Base-by-base conservation (phyloP, 2,888 invertebrate genomes). In the Tiliacea aurago region DNA sequence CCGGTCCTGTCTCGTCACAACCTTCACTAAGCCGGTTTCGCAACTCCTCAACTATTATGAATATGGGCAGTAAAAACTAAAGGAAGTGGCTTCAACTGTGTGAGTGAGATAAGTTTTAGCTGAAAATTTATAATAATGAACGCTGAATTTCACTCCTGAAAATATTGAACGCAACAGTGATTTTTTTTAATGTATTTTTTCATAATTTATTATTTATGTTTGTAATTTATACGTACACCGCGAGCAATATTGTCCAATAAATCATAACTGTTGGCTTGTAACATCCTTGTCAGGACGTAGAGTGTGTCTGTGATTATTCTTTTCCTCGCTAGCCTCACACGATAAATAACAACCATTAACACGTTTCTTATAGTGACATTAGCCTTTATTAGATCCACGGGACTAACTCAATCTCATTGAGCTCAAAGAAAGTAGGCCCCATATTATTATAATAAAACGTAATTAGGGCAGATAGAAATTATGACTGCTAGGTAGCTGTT, bases 351-450 rank as follows among this genome's bases (percentile, higher is more conserved):
- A 75, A 87, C 86, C 92, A 94, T 94, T 94, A 93, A 92, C 93
- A 91, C 91, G 91, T 91, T 93, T 93, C 94, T 94, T 93, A 92
- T 90, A 92, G 92, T 92, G 91, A 91, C 91, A 93, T 94, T 93
- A 92, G 91, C 90, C 91, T 91, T 93, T 93, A 93, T 93, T 93
- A 90, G 90, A 91, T 92, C 90, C 89, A 86, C 87, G 85, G 88
- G 89, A 91, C 91, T 91, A 92, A 91, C 92, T 91, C 89, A 91
- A 93, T 91, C 90, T 89, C 86, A 87, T 88, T 85, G 86, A 87
- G 86, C 81, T 80, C 86, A 88, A 90, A 89, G 89, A 89, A 87
- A 91, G 89, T 85, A 80, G 83, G 85, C 86, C 83, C 81, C 80
- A 87, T 89, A 91, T 91, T 92, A 90, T 90, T 90, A 88, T 88